Percentiles rank a stretch among this genome's conserved stretches.
Evolutionary conservation across 53 echinoderm and acorn worm species (phyloP).

Genomic region (Glandiceps talaboti): DNA sequence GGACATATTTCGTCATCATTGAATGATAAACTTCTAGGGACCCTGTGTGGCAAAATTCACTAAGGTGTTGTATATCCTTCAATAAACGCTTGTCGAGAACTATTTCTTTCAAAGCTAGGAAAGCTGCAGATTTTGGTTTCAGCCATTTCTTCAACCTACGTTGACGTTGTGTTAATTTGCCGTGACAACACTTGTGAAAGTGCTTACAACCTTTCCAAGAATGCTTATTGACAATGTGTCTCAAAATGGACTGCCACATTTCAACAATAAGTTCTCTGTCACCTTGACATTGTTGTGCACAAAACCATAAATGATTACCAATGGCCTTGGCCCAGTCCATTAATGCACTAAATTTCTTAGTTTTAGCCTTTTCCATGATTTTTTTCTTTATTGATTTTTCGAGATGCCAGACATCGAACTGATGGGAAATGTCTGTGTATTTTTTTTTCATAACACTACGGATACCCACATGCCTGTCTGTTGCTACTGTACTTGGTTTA

Average conservation of each 20-base stretch:
- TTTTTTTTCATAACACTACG: background rate
- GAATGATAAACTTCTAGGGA: slow-evolving; percentile 29
- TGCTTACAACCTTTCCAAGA: background rate
- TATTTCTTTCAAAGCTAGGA: slow-evolving; percentile 29
- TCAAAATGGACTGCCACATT: slow-evolving; percentile 27
- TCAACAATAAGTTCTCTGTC: slow-evolving; percentile 9
- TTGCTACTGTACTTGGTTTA: slow-evolving; percentile 9
- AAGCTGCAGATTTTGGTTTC: slow-evolving; percentile 25
- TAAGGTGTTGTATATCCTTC: slow-evolving; percentile 28
- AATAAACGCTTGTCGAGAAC: slow-evolving; percentile 25
- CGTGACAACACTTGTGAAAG: too few relatives aligned
- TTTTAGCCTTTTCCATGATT: slow-evolving; percentile 7
- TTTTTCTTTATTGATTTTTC: slow-evolving; percentile 20
- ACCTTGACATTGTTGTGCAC: slow-evolving; percentile 16
- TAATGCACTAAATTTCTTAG: slow-evolving; percentile 17
- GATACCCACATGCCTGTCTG: slow-evolving; percentile 22
- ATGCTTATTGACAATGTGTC: slow-evolving; percentile 18
- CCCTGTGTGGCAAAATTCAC: slow-evolving; percentile 43
- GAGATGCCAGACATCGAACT: slow-evolving; percentile 33
- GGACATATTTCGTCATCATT: slow-evolving; percentile 33
- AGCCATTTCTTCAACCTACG: slow-evolving; percentile 23
- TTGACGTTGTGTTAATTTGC: too few relatives aligned
- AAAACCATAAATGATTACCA: slow-evolving; percentile 27
- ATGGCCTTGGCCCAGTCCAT: slow-evolving; percentile 14
- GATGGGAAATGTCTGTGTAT: slow-evolving; percentile 8